phyloP scores from a whole-genome alignment of 2,113 vertebrate species.

The Corythornis cristatus region DNA sequence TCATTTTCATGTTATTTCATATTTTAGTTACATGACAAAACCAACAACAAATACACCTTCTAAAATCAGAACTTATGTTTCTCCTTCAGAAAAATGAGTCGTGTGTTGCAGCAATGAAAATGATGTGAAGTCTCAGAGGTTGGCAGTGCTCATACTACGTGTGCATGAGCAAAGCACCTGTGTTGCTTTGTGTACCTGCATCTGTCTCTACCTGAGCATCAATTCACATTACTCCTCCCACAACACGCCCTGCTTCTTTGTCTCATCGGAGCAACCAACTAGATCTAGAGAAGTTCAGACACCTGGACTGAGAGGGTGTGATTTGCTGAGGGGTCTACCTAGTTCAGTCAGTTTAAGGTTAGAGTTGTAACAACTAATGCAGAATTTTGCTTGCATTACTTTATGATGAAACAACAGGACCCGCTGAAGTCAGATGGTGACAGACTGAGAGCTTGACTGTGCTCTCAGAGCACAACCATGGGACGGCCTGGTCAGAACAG shows the following conservation, averaged over 20 bases:
- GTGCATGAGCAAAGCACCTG: constrained; percentile 55
- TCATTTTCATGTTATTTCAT: neutral
- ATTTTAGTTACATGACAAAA: neutral
- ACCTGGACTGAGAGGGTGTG: neutral
- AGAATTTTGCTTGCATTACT: neutral
- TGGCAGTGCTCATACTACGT: constrained; percentile 11
- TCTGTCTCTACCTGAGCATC: constrained; percentile 59
- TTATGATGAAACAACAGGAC: neutral
- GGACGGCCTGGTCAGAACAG: neutral
- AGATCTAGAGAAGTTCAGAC: neutral
- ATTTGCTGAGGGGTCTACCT: neutral
- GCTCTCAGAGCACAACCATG: neutral
- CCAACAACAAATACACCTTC: neutral
- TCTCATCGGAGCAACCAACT: constrained; percentile 51
- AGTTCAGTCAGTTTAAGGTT: neutral
- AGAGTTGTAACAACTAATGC: neutral
- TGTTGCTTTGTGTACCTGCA: constrained; percentile 64
- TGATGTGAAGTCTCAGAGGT: constrained; percentile 50
- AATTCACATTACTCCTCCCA: constrained; percentile 66
- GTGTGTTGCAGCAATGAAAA: constrained; percentile 37
- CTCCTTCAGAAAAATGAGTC: constrained; percentile 54
- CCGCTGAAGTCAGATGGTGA: neutral
- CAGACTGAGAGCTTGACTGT: neutral
- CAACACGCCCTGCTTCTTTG: constrained; percentile 62
- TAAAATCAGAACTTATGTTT: constrained; percentile 75